Conservation (phyloP, 2,113 vertebrate species). For the Tringa solitaria region DNA sequence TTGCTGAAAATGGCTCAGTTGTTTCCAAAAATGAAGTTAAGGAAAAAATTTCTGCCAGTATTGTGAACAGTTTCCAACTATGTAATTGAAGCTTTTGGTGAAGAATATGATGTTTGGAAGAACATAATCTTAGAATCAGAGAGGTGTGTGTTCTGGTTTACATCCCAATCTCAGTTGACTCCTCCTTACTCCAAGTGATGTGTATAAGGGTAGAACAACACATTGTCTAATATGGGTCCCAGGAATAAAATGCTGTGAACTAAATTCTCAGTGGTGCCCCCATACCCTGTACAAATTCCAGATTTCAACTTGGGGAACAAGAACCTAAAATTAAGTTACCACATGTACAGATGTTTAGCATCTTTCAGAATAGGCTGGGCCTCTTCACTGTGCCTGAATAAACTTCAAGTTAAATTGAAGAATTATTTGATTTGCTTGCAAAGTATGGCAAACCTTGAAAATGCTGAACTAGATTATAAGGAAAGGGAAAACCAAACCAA, state of each 20-base stretch:
- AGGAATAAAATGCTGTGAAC: not conserved
- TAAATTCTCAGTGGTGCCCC: not conserved
- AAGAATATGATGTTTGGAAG: not conserved
- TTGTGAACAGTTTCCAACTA: not conserved
- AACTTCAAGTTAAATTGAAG: not conserved
- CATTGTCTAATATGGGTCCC: not conserved
- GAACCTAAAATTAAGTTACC: slow-evolving; percentile 13
- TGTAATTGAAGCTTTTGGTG: not conserved
- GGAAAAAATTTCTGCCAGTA: not conserved
- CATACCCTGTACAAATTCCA: not conserved
- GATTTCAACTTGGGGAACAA: not conserved
- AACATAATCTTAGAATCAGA: not conserved
- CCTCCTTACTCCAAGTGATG: not conserved
- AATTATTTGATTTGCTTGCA: not conserved
- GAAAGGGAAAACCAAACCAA: not conserved
- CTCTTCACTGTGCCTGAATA: not conserved
- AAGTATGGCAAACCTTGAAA: not conserved
- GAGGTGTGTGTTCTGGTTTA: not conserved
- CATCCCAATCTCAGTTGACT: not conserved
- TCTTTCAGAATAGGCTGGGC: not conserved
- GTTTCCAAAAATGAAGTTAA: not conserved
- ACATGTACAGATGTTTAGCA: not conserved
- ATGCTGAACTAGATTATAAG: not conserved
- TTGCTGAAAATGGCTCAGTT: not conserved
- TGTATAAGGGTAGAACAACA: not conserved